Percentiles rank a stretch among this genome's conserved stretches.
These are phyloP conservation scores for Orthonyx spaldingii DNA, from an alignment of 2,113 vertebrate genomes.

Conservation along the genomic window DNA sequence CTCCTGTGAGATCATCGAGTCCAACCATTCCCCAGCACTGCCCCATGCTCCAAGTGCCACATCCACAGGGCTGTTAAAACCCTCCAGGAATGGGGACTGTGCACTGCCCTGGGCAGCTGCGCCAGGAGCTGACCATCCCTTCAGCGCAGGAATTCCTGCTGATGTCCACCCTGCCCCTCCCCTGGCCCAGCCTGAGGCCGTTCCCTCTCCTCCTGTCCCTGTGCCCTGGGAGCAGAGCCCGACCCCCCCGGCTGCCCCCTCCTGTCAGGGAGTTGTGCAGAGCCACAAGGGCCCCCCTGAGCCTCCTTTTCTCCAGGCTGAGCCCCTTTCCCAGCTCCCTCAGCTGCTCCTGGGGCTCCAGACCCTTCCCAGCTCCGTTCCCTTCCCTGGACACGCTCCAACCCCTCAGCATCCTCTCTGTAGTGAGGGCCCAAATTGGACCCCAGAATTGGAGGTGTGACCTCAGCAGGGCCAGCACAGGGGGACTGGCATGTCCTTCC, in stretches of 20 bases:
- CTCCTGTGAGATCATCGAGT: accelerated
- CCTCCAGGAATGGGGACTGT: not conserved
- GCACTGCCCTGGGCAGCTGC: not conserved
- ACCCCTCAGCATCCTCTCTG: too few relatives aligned
- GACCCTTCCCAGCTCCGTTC: accelerated
- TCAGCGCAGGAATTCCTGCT: accelerated
- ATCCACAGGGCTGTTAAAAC: not conserved
- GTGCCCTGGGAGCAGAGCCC: not conserved
- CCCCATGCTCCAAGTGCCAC: not conserved
- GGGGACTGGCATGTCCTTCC: not conserved
- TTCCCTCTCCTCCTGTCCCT: not conserved
- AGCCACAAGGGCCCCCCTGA: not conserved
- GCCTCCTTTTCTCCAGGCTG: not conserved
- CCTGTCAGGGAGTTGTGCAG: not conserved
- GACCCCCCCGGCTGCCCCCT: not conserved
- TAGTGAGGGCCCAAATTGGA: not conserved
- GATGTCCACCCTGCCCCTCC: accelerated
- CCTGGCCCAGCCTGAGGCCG: not conserved
- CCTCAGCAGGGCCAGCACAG: not conserved
- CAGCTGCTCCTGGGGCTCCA: not conserved
- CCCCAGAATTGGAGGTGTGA: not conserved
- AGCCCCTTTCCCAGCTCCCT: not conserved
- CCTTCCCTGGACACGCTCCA: accelerated
- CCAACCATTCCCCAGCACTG: not conserved
- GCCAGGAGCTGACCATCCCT: accelerated